Evolutionary conservation across 2,888 invertebrate species (phyloP).

Genomic region (Odontomyia ornata): DNA sequence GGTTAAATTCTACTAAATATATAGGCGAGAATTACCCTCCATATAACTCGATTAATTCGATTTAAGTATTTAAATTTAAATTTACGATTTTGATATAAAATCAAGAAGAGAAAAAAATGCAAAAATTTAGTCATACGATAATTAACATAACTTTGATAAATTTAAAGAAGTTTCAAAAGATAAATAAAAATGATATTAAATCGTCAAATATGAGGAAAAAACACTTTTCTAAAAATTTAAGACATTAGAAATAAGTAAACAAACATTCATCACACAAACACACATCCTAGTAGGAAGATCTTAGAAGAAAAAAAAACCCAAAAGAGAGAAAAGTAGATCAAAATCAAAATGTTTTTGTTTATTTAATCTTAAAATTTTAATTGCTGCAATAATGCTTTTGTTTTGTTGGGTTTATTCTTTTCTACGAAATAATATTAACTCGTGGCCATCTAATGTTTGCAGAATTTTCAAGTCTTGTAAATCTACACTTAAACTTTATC

Average conservation of each 20-base stretch:
- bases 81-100: slow-evolving; percentile 33
- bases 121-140: neutral
- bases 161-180: neutral
- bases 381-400: no score
- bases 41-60: slow-evolving; percentile 32
- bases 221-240: slow-evolving; percentile 25
- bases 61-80: slow-evolving; percentile 27
- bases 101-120: slow-evolving; percentile 15
- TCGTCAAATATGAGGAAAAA: neutral
- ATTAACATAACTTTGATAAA: slow-evolving; percentile 9
- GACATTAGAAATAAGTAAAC: slow-evolving; percentile 18
- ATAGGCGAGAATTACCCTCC: slow-evolving; percentile 36
- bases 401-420: no score
- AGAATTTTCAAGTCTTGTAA: no score
- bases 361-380: no score
- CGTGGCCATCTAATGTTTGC: no score
- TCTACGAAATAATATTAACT: no score
- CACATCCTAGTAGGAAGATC: neutral
- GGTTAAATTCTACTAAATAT: slow-evolving; percentile 14
- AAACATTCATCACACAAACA: neutral
- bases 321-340: no score
- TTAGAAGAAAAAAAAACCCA: no score
- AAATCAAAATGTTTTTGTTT: no score
- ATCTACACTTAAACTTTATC: no score
- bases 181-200: neutral